Evolutionary conservation across 2,888 invertebrate species (phyloP).

Genomic region (Scaptomyza tumidula): DNA sequence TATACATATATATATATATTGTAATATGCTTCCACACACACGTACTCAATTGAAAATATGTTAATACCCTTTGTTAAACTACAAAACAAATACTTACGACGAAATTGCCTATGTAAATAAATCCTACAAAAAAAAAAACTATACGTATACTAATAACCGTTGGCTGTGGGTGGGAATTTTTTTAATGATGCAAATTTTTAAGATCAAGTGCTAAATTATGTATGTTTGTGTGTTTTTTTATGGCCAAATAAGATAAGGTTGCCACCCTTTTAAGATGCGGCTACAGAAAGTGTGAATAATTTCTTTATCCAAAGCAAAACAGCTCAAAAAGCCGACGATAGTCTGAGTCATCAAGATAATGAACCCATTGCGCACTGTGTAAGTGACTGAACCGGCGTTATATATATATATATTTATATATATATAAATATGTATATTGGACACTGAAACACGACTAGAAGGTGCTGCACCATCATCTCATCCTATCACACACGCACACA

Average conservation of each 20-base stretch:
- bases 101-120: slow-evolving; percentile 72
- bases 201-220: slow-evolving; percentile 3
- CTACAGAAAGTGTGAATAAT: slow-evolving; percentile 68
- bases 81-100: slow-evolving; percentile 35
- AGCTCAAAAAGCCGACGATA: slow-evolving; percentile 16
- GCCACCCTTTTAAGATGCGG: slow-evolving; percentile 1
- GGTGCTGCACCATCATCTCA: slow-evolving; percentile 42
- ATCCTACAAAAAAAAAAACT: slow-evolving; percentile 18
- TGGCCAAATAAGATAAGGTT: slow-evolving; percentile 53
- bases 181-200: slow-evolving; percentile 34
- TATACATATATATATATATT: slow-evolving; percentile 44
- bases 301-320: slow-evolving; percentile 45
- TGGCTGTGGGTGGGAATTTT: slow-evolving; percentile 59
- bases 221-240: slow-evolving; percentile 16
- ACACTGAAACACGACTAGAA: slow-evolving; percentile 28
- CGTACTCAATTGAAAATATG: slow-evolving; percentile 47
- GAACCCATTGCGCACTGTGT: slow-evolving; percentile 28
- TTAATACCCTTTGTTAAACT: slow-evolving; percentile 56
- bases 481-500: slow-evolving; percentile 34
- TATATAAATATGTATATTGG: slow-evolving; percentile 6
- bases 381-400: slow-evolving; percentile 26
- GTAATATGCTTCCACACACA: slow-evolving; percentile 61
- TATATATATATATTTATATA: not conserved
- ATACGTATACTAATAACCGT: slow-evolving; percentile 19
- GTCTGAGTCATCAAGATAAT: slow-evolving; percentile 63